These are phyloP conservation scores for Lordiphosa clarofinis DNA, from an alignment of 1,140 invertebrate genomes.

Conservation along the genomic window DNA sequence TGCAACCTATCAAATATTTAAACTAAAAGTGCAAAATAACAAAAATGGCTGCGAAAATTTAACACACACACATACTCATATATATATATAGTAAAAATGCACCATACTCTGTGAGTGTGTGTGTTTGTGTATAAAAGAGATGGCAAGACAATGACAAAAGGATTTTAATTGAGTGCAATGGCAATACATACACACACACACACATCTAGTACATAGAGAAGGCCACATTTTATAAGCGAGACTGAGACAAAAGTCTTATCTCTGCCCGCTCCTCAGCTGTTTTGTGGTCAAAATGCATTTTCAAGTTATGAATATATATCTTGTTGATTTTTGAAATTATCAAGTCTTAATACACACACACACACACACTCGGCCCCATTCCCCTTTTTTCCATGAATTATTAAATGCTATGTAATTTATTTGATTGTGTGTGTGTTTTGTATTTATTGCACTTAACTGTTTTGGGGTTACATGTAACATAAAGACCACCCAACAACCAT, in stretches of 20 bases:
- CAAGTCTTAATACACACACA: no score
- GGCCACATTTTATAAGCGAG: conserved; percentile 32
- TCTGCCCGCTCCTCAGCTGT: conserved; percentile 18
- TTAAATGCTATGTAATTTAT: conserved; percentile 77
- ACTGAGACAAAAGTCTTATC: conserved; percentile 40
- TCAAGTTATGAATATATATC: conserved; percentile 69
- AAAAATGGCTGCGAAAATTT: conserved; percentile 71
- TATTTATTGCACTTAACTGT: conserved; percentile 77
- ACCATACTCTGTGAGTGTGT: not conserved
- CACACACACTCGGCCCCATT: conserved; percentile 21
- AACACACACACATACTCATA: conserved; percentile 32
- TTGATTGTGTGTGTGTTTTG: conserved; percentile 60
- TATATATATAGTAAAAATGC: not conserved
- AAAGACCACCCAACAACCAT: not conserved
- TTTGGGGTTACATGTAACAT: conserved; percentile 59
- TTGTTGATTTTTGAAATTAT: conserved; percentile 78
- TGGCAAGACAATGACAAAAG: conserved; percentile 56
- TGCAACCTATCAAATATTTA: conserved; percentile 74
- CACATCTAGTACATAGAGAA: conserved; percentile 21
- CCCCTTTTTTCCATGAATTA: conserved; percentile 71
- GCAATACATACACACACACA: conserved; percentile 6
- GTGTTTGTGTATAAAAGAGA: conserved; percentile 10
- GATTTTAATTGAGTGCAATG: conserved; percentile 76
- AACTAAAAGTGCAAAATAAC: conserved; percentile 74
- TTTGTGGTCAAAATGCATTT: conserved; percentile 73